phyloP scores from a whole-genome alignment of 2,888 invertebrate genomes.

The Lithosia quadra region DNA sequence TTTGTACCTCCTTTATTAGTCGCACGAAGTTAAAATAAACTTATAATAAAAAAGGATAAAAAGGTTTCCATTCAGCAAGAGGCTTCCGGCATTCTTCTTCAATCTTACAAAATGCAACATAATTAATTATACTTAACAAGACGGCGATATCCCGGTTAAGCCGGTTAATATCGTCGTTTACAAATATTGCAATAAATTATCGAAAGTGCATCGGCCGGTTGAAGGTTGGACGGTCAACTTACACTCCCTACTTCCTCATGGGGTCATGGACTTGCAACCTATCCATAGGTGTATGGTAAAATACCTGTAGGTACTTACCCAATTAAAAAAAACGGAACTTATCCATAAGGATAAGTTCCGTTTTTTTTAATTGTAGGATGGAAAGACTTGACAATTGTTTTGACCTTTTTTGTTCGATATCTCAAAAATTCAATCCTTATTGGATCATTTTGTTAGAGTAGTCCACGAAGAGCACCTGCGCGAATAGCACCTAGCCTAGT shows the following conservation, averaged over 20 bases:
- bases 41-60: neutral
- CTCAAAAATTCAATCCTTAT: too few relatives aligned
- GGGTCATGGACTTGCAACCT: conserved; percentile 19
- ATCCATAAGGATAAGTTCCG: conserved; percentile 16
- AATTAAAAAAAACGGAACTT: conserved; percentile 20
- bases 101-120: neutral
- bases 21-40: neutral
- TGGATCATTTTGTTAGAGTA: too few relatives aligned
- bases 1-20: too few relatives aligned
- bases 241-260: conserved; percentile 36
- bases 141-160: conserved; percentile 12
- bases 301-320: too few relatives aligned
- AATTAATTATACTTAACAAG: neutral
- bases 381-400: neutral
- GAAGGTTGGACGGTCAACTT: conserved; percentile 38
- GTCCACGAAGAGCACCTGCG: too few relatives aligned
- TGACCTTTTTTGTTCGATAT: neutral
- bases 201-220: conserved; percentile 39
- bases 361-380: conserved; percentile 10
- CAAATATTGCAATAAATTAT: conserved; percentile 32
- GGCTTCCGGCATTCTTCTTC: too few relatives aligned
- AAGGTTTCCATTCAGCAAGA: too few relatives aligned
- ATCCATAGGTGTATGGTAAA: too few relatives aligned
- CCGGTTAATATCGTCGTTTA: conserved; percentile 13
- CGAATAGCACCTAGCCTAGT: too few relatives aligned